These are phyloP conservation scores for Colletes collaris DNA, from an alignment of 2,888 invertebrate genomes.

Conservation along the genomic window DNA sequence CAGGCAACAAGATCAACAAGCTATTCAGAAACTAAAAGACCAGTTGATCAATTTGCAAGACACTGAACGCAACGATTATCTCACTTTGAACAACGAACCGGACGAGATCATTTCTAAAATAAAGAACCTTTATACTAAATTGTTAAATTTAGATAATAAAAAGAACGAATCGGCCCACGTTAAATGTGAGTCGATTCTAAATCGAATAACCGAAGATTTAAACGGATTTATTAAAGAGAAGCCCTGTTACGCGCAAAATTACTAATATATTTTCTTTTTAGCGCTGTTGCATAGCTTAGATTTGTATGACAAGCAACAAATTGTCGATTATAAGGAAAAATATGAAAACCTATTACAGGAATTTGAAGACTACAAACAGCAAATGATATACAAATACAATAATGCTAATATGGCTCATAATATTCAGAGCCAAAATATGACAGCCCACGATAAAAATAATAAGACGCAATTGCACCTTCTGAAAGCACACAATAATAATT, in stretches of 20 bases:
- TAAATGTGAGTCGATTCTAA: conserved; percentile 79
- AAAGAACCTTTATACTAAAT: conserved; percentile 81
- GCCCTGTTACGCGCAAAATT: not conserved
- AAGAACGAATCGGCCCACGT: conserved; percentile 79
- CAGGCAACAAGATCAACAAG: conserved; percentile 88
- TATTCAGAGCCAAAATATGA: conserved; percentile 52
- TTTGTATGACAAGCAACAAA: conserved; percentile 73
- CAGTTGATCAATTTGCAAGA: conserved; percentile 77
- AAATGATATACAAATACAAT: conserved; percentile 65
- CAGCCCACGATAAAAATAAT: conserved; percentile 67
- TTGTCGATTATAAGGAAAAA: conserved; percentile 86
- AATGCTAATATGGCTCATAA: conserved; percentile 51
- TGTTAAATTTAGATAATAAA: conserved; percentile 83
- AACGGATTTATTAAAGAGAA: not conserved
- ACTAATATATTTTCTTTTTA: conserved; percentile 50
- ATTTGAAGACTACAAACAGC: conserved; percentile 87
- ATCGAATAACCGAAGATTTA: not conserved
- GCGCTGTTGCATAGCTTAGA: conserved; percentile 82
- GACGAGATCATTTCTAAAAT: conserved; percentile 82
- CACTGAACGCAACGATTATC: conserved; percentile 67
- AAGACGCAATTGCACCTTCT: conserved; percentile 83
- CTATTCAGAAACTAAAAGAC: conserved; percentile 88
- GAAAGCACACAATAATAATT: conserved; percentile 86
- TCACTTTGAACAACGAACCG: conserved; percentile 69
- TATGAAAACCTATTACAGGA: conserved; percentile 87